A percentile compares a stretch with the other conserved stretches of the same genome.
Evolutionary conservation across 2,113 vertebrate species (phyloP).

Genomic region (Calyptommatus sinebrachiatus): DNA sequence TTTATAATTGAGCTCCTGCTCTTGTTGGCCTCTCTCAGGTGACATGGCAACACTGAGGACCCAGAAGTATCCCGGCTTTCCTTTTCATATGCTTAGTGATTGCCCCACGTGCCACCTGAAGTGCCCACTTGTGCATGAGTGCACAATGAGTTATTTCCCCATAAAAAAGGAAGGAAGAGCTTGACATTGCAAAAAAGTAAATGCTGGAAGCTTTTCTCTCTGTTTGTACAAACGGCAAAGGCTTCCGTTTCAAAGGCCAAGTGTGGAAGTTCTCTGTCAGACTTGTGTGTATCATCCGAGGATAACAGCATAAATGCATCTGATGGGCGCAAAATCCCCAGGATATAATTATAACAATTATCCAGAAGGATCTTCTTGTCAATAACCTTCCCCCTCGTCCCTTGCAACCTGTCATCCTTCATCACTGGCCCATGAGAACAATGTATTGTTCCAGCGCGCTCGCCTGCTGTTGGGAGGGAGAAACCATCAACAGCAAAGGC

Average conservation of each 20-base stretch:
- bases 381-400: constrained; percentile 49
- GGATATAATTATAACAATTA: constrained; percentile 60
- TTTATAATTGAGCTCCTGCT: not conserved
- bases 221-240: not conserved
- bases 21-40: constrained; percentile 12
- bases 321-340: constrained; percentile 44
- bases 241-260: not conserved
- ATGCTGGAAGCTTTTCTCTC: not conserved
- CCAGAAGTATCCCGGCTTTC: not conserved
- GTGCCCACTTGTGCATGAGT: not conserved
- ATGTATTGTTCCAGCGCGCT: not conserved
- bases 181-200: not conserved
- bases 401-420: constrained; percentile 41
- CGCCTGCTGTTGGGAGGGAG: constrained; percentile 35
- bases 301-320: constrained; percentile 4
- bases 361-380: constrained; percentile 61
- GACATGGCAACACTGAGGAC: too few species aligned
- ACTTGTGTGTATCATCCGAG: constrained; percentile 27
- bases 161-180: not conserved
- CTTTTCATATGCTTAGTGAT: constrained; percentile 8
- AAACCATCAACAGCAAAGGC: not conserved
- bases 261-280: constrained; percentile 37
- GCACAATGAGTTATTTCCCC: not conserved
- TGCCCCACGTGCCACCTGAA: constrained; percentile 11
- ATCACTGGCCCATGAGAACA: constrained; percentile 37